Evolutionary conservation across 2,113 vertebrate genomes (phyloP).

Genomic region (Cephalopholis sonnerati): DNA sequence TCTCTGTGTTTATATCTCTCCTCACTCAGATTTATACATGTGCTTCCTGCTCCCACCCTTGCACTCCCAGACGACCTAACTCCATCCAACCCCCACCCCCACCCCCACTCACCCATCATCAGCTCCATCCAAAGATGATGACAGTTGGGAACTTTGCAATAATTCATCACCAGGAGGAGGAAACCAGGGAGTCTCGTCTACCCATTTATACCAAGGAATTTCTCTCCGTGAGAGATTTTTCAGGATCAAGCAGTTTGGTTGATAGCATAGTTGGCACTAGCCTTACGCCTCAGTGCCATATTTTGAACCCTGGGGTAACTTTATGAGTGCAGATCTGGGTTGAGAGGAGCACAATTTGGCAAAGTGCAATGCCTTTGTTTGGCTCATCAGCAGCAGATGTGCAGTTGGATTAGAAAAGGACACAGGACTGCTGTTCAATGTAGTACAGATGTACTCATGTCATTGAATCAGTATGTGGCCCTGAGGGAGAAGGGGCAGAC

Average conservation of each 20-base stretch:
- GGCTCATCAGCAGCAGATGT: constrained; percentile 81
- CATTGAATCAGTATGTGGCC: constrained; percentile 80
- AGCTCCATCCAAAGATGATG: constrained; percentile 66
- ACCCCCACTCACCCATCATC: constrained; percentile 59
- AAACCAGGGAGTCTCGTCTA: constrained; percentile 54
- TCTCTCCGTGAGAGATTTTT: neutral
- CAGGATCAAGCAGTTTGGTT: constrained; percentile 42
- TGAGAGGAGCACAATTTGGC: constrained; percentile 67
- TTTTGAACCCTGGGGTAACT: constrained; percentile 51
- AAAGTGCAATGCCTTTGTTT: constrained; percentile 71
- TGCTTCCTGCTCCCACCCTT: constrained; percentile 78
- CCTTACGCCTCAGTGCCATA: constrained; percentile 28
- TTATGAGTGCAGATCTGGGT: constrained; percentile 37
- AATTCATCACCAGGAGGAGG: constrained; percentile 66
- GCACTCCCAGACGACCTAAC: constrained; percentile 65
- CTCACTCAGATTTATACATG: constrained; percentile 70
- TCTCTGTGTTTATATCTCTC: constrained; percentile 72
- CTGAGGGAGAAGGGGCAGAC: constrained; percentile 60
- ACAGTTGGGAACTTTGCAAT: constrained; percentile 63
- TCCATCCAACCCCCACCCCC: constrained; percentile 47
- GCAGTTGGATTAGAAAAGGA: constrained; percentile 72
- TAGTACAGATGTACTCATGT: constrained; percentile 82
- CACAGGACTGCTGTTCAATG: constrained; percentile 72
- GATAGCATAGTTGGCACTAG: constrained; percentile 37
- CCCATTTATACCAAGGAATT: constrained; percentile 33